Conservation (phyloP, 2,113 vertebrate genomes). For the Hydrolagus affinis region DNA sequence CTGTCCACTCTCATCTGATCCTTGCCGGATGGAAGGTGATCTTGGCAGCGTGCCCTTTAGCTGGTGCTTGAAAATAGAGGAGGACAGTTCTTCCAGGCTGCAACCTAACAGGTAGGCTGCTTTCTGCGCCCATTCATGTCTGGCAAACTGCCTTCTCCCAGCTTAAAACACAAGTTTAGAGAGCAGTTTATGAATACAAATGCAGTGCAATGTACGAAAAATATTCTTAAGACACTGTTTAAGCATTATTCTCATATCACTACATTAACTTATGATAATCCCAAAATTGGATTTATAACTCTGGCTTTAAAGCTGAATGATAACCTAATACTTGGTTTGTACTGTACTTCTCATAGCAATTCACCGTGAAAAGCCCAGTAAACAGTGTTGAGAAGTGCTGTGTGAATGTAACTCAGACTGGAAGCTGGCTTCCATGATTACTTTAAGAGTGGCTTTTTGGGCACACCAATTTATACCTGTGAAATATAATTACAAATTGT, state of each 20-base stretch:
- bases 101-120: slow-evolving; percentile 83
- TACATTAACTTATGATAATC: background rate
- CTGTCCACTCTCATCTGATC: slow-evolving; percentile 60
- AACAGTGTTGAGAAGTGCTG: too few relatives aligned
- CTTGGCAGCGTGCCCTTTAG: slow-evolving; percentile 74
- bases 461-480: too few relatives aligned
- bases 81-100: slow-evolving; percentile 86
- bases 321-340: too few relatives aligned
- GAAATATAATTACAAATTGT: too few relatives aligned
- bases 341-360: too few relatives aligned
- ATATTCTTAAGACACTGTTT: background rate
- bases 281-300: too few relatives aligned
- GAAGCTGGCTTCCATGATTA: too few relatives aligned
- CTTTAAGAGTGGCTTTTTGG: too few relatives aligned
- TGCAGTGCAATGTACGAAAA: too few relatives aligned
- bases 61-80: slow-evolving; percentile 87
- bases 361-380: too few relatives aligned
- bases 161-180: slow-evolving; percentile 42
- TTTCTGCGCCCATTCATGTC: slow-evolving; percentile 96
- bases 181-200: background rate
- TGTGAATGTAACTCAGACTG: too few relatives aligned
- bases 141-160: slow-evolving; percentile 84
- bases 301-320: too few relatives aligned
- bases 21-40: slow-evolving; percentile 84
- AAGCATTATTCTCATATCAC: background rate